Conservation (phyloP, 2,797 vertebrate genomes). For the Tarsius wallacei region DNA sequence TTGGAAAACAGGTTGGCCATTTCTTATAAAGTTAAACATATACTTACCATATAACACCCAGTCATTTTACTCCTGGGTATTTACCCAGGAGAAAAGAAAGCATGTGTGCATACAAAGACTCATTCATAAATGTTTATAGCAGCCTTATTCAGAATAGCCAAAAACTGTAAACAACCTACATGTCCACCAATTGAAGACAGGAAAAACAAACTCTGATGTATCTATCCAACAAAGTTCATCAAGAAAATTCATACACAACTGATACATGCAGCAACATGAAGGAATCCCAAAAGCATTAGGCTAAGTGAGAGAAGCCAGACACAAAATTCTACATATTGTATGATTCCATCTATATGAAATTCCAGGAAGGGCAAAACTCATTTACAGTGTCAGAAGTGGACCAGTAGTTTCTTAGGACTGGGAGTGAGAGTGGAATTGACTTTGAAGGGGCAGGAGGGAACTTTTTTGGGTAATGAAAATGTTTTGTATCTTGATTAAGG, state of each 20-base stretch:
- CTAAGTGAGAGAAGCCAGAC: background rate
- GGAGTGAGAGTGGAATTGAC: too few species aligned
- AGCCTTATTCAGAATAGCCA: background rate
- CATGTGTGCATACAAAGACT: background rate
- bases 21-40: background rate
- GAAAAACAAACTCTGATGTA: background rate
- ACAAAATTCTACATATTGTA: background rate
- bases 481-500: background rate
- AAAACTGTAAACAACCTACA: background rate
- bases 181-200: background rate
- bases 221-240: background rate
- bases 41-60: background rate
- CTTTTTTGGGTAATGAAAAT: too few species aligned
- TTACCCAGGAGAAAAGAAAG: background rate
- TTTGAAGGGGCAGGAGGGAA: too few species aligned
- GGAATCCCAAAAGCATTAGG: background rate
- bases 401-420: background rate
- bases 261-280: fast-evolving
- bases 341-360: background rate
- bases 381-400: background rate
- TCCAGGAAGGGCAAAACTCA: background rate
- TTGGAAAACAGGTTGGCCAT: background rate
- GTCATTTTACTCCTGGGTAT: background rate
- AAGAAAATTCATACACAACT: background rate
- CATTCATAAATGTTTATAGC: background rate